Evolutionary conservation across 2,797 vertebrate genomes (phyloP).

Genomic region (Diglossa cyanea): DNA sequence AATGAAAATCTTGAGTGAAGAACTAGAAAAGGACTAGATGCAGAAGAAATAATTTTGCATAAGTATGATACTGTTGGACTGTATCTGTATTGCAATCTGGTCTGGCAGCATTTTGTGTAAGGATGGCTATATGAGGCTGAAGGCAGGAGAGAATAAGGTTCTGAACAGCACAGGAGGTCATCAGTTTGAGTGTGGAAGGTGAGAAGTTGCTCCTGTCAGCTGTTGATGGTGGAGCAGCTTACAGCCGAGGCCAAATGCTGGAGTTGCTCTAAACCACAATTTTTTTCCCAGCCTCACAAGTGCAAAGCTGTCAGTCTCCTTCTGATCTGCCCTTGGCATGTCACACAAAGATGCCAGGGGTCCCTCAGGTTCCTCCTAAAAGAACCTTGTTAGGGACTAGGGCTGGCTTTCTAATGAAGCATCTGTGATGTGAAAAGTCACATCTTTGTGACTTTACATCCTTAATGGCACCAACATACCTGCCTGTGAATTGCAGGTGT

Average conservation of each 20-base stretch:
- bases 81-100: fast-evolving
- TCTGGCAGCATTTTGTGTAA: not conserved
- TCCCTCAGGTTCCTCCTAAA: not conserved
- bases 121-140: not conserved
- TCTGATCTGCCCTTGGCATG: not conserved
- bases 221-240: not conserved
- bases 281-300: not conserved
- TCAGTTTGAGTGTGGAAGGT: not conserved
- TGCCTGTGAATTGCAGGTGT: not conserved
- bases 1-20: not conserved
- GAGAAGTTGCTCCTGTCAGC: not conserved
- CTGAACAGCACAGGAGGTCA: not conserved
- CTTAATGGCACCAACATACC: not conserved
- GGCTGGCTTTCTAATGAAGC: not conserved
- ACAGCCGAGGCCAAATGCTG: not conserved
- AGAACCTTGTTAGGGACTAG: not conserved
- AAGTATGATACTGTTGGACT: not conserved
- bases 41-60: not conserved
- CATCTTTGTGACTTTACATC: not conserved
- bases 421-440: not conserved
- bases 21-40: not conserved
- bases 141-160: not conserved
- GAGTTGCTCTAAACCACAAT: not conserved
- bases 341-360: fast-evolving
- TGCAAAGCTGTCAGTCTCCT: not conserved